Evolutionary conservation across 2,797 vertebrate genomes (phyloP).

Genomic region (Tympanoctomys barrerae): DNA sequence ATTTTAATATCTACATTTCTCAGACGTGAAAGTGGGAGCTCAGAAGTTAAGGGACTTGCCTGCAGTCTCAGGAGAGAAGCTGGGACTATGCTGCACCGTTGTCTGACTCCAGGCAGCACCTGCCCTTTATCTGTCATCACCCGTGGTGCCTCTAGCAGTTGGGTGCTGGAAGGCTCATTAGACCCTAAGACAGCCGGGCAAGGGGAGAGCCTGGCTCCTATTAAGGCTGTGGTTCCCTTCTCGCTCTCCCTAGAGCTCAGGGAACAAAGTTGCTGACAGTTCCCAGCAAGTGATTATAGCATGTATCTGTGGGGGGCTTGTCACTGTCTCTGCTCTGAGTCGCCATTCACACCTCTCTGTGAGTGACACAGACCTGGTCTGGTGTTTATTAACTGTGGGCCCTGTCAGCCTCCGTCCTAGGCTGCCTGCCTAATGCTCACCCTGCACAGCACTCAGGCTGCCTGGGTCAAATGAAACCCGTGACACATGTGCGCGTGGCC

Average conservation of each 20-base stretch:
- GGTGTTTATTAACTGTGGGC: constrained; percentile 30
- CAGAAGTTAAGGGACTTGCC: background rate
- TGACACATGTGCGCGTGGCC: background rate
- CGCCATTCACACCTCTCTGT: constrained; percentile 37
- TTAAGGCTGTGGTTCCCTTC: background rate
- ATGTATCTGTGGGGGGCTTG: background rate
- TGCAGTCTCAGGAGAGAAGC: background rate
- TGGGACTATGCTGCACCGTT: too few species aligned
- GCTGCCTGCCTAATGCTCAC: background rate
- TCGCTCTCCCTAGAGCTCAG: background rate
- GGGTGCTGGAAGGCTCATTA: background rate
- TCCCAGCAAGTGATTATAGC: constrained; percentile 19
- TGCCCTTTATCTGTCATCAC: background rate
- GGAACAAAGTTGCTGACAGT: background rate
- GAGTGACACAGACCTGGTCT: constrained; percentile 60
- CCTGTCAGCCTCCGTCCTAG: constrained; percentile 60
- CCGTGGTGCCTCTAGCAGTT: too few species aligned
- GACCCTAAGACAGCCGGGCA: background rate
- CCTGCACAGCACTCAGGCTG: background rate
- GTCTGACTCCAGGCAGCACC: background rate
- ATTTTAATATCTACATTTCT: background rate
- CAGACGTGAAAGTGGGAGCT: background rate
- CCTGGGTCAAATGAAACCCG: background rate
- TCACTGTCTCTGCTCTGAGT: background rate
- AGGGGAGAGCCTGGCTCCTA: background rate